phyloP scores from a whole-genome alignment of 2,113 vertebrate genomes.

The Anthoscopus minutus region DNA sequence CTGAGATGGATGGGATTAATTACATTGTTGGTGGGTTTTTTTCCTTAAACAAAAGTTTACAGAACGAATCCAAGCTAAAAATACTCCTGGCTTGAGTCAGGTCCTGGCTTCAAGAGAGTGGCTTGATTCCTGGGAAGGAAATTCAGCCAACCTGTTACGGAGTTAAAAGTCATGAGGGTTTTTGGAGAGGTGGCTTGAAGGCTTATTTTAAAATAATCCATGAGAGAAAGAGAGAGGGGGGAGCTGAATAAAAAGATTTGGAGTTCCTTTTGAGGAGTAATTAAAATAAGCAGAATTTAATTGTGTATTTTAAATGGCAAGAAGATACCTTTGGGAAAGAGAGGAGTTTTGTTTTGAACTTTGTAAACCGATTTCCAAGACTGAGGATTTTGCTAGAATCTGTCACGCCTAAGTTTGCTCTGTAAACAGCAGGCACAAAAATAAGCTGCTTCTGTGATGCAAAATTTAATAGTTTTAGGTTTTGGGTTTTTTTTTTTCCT shows the following conservation, averaged over 20 bases:
- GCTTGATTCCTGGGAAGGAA: not conserved
- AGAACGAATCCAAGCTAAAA: not conserved
- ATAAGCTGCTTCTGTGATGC: not conserved
- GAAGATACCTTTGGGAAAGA: not conserved
- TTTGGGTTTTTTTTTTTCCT: not conserved
- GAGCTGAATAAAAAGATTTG: not conserved
- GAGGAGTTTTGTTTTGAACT: not conserved
- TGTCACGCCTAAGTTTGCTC: fast-evolving
- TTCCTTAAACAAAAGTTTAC: not conserved
- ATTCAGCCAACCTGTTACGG: not conserved
- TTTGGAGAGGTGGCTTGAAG: not conserved
- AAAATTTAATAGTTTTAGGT: not conserved
- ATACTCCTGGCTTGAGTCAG: not conserved
- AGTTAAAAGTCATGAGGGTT: not conserved
- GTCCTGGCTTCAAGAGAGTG: not conserved
- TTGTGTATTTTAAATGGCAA: not conserved
- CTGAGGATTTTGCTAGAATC: not conserved
- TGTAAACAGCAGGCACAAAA: not conserved
- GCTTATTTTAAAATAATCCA: not conserved
- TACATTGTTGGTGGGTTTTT: not conserved
- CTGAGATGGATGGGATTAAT: not conserved
- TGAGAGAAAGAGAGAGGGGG: too few relatives aligned
- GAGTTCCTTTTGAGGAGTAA: not conserved
- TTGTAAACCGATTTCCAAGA: not conserved
- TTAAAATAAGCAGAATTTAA: not conserved